Evolutionary conservation across 2,113 vertebrate genomes (phyloP).

Genomic region (Ictalurus furcatus): DNA sequence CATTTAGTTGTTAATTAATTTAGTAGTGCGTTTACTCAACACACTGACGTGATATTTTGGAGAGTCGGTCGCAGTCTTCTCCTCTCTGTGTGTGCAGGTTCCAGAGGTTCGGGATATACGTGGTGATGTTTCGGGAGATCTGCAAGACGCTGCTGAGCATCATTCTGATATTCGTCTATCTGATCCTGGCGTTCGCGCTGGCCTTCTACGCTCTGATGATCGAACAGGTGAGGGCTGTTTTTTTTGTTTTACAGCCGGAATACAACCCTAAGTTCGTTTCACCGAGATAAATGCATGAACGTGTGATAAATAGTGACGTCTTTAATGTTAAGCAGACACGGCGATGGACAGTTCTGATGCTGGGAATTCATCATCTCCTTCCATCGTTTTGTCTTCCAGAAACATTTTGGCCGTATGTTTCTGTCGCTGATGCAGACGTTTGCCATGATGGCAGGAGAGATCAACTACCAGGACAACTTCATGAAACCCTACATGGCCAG

Average conservation of each 20-base stretch:
- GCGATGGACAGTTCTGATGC: background rate
- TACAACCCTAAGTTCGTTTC: background rate
- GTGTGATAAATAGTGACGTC: background rate
- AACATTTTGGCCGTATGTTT: constrained; percentile 70
- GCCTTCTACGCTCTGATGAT: constrained; percentile 81
- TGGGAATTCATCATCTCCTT: background rate
- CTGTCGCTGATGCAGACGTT: constrained; percentile 83
- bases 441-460: constrained; percentile 87
- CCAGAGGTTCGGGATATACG: constrained; percentile 85
- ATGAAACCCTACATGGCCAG: constrained; percentile 70
- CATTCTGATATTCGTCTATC: constrained; percentile 77
- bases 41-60: background rate
- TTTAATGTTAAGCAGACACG: background rate
- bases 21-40: background rate
- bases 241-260: background rate
- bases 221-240: constrained; percentile 68
- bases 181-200: constrained; percentile 82
- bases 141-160: constrained; percentile 80
- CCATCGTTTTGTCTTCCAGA: constrained; percentile 61
- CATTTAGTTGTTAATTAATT: background rate
- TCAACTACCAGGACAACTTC: constrained; percentile 82
- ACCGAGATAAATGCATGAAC: background rate
- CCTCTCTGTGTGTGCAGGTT: constrained; percentile 68
- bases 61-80: background rate
- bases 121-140: constrained; percentile 88